Evolutionary conservation across 2,888 invertebrate species (phyloP).

Genomic region (Drosophila vallismaia): DNA sequence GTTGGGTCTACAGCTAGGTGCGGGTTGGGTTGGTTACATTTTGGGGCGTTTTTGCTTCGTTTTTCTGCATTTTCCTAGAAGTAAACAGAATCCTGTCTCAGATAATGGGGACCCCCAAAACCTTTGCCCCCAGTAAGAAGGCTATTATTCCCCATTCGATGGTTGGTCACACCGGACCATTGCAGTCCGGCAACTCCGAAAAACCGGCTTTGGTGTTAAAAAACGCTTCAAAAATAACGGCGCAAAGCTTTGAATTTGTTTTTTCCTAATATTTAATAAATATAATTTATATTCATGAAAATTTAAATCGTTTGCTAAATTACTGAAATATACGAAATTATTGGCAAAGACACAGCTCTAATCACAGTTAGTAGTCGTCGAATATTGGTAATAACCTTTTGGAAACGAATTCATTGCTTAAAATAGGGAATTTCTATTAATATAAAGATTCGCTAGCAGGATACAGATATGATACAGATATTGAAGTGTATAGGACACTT

Average conservation of each 20-base stretch:
- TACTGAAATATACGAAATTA: too few species aligned
- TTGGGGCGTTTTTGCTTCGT: slow-evolving; percentile 8
- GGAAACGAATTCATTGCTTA: too few species aligned
- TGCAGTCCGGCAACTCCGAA: background rate
- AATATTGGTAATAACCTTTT: too few species aligned
- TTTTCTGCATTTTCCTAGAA: slow-evolving; percentile 28
- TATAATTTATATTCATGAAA: too few species aligned
- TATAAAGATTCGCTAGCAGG: too few species aligned
- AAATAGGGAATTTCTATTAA: too few species aligned
- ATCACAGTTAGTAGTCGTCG: too few species aligned
- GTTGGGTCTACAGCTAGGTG: slow-evolving; percentile 50
- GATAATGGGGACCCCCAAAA: slow-evolving; percentile 2
- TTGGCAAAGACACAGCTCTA: too few species aligned
- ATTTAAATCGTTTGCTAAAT: too few species aligned
- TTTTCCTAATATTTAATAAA: too few species aligned
- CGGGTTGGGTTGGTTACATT: slow-evolving; percentile 26
- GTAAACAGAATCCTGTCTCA: slow-evolving; percentile 28
- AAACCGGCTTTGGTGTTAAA: background rate
- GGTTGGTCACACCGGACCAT: background rate
- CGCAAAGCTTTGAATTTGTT: background rate
- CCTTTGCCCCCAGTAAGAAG: background rate
- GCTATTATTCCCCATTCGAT: background rate
- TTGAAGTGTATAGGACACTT: too few species aligned
- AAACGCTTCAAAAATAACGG: background rate
- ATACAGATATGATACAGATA: too few species aligned